phyloP scores from a whole-genome alignment of 2,797 vertebrate species.

The Syngnathus acus region DNA sequence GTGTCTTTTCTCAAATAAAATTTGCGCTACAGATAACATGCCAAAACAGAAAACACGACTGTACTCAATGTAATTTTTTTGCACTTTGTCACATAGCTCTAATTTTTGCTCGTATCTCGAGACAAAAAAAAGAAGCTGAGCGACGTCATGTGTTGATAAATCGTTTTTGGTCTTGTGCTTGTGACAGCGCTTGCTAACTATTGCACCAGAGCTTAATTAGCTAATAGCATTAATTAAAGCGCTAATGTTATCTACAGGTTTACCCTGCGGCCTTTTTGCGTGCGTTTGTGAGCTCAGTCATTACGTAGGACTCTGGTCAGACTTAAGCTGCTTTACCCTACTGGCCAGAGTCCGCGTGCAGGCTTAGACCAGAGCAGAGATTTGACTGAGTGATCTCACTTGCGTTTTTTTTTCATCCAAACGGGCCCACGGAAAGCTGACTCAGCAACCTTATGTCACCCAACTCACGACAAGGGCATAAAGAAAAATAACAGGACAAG shows the following conservation, averaged over 20 bases:
- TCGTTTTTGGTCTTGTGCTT: not conserved
- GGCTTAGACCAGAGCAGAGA: not conserved
- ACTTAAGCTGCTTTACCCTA: constrained; percentile 5
- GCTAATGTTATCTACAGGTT: not conserved
- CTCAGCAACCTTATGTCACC: constrained; percentile 39
- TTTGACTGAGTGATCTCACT: constrained; percentile 5
- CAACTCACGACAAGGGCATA: not conserved
- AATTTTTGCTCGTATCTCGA: too few species aligned
- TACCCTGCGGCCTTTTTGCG: not conserved
- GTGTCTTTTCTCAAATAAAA: too few species aligned
- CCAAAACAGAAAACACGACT: too few species aligned
- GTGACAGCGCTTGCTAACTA: not conserved
- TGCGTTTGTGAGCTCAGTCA: not conserved
- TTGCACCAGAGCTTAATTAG: not conserved
- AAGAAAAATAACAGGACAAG: not conserved
- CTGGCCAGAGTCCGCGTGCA: not conserved
- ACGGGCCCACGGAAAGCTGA: constrained; percentile 21
- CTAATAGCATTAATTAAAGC: not conserved
- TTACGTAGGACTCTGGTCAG: not conserved
- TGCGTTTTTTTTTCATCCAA: too few species aligned
- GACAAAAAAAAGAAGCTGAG: too few species aligned
- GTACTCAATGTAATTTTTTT: too few species aligned
- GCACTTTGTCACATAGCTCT: too few species aligned
- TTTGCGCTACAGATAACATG: too few species aligned
- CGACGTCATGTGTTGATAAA: too few species aligned